Percentiles rank a stretch among this genome's conserved stretches.
These are phyloP conservation scores for Sarcophaga caerulescens DNA, from an alignment of 2,888 invertebrate genomes.

Conservation along the genomic window DNA sequence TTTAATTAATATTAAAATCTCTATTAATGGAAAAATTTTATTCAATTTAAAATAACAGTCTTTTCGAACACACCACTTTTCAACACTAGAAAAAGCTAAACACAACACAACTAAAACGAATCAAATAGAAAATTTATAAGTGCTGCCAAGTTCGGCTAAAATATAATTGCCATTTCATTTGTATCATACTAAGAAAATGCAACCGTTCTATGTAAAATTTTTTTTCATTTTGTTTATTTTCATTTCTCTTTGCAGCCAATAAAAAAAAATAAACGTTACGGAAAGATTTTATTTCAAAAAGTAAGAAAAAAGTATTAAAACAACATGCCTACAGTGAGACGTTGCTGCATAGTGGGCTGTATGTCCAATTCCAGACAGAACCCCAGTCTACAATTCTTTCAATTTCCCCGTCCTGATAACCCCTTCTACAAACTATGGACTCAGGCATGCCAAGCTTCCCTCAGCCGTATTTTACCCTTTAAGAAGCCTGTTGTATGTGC, in stretches of 20 bases:
- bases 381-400: conserved; percentile 79
- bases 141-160: background rate
- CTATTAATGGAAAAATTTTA: too few relatives aligned
- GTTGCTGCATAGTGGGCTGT: conserved; percentile 79
- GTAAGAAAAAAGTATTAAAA: conserved; percentile 19
- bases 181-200: background rate
- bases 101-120: too few relatives aligned
- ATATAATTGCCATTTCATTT: too few relatives aligned
- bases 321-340: conserved; percentile 77
- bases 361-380: conserved; percentile 78
- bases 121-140: background rate
- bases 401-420: conserved; percentile 78
- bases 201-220: conserved; percentile 13
- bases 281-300: conserved; percentile 11
- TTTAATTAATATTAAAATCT: too few relatives aligned
- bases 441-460: conserved; percentile 79
- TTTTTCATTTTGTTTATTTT: background rate
- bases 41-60: too few relatives aligned
- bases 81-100: too few relatives aligned
- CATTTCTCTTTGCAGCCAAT: conserved; percentile 28
- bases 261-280: background rate
- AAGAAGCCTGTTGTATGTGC: conserved; percentile 79
- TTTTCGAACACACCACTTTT: too few relatives aligned
- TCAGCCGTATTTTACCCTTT: conserved; percentile 78
- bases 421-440: conserved; percentile 78